Percentiles rank a stretch among this genome's conserved stretches.
phyloP scores from a whole-genome alignment of 2,113 vertebrate genomes.

The Crotophaga sulcirostris region DNA sequence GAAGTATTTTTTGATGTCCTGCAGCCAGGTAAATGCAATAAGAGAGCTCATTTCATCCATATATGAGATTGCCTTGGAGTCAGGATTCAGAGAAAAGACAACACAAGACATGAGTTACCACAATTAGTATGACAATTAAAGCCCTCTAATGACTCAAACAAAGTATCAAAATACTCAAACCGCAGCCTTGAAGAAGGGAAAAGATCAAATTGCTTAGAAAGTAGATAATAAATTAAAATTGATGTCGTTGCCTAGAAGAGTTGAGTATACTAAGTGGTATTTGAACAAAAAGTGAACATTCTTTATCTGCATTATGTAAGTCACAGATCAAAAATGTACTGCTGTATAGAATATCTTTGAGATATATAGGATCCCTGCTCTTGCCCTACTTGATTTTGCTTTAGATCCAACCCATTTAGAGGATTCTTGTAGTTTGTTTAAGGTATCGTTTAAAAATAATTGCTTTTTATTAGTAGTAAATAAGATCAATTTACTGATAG shows the following conservation, averaged over 20 bases:
- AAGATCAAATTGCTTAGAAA: conserved; percentile 4
- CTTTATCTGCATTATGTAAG: background rate
- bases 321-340: background rate
- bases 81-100: background rate
- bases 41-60: background rate
- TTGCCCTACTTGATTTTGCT: background rate
- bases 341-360: background rate
- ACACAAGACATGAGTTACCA: background rate
- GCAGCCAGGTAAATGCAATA: background rate
- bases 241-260: background rate
- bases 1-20: background rate
- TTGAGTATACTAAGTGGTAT: background rate
- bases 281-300: background rate
- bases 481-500: background rate
- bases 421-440: background rate
- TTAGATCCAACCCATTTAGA: background rate
- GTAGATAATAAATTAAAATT: background rate
- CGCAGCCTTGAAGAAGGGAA: background rate
- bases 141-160: background rate
- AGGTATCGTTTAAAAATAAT: background rate
- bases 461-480: background rate
- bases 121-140: conserved; percentile 3
- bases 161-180: background rate
- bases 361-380: background rate
- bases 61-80: background rate